Conservation (phyloP, 2,113 vertebrate species). For the Dunckerocampus dactyliophorus region DNA sequence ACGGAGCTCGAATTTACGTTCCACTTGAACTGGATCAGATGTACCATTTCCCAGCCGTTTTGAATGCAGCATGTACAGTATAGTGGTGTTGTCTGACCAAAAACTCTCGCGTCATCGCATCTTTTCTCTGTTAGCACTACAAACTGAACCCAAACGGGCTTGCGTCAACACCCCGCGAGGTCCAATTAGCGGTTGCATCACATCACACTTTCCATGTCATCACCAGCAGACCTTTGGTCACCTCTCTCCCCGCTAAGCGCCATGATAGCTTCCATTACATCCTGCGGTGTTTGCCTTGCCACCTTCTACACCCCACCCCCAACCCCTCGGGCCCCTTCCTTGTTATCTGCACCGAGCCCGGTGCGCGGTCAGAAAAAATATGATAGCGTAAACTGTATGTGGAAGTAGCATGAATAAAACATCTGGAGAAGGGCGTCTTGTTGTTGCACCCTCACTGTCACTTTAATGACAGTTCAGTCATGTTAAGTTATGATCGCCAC, state of each 20-base stretch:
- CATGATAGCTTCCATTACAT: constrained; percentile 66
- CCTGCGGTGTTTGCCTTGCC: constrained; percentile 58
- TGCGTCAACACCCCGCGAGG: neutral
- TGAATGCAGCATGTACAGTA: too few relatives aligned
- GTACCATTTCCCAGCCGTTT: too few relatives aligned
- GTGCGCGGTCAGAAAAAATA: constrained; percentile 51
- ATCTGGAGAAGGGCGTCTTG: constrained; percentile 36
- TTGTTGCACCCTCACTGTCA: neutral
- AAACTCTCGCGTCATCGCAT: neutral
- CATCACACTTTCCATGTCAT: neutral
- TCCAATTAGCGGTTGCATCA: neutral
- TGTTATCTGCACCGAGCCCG: constrained; percentile 69
- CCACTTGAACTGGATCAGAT: too few relatives aligned
- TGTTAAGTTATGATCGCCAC: too few relatives aligned
- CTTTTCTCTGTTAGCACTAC: neutral
- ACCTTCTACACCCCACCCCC: neutral
- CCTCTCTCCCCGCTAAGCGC: constrained; percentile 54
- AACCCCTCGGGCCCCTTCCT: constrained; percentile 53
- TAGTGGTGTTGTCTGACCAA: too few relatives aligned
- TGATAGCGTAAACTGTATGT: constrained; percentile 52
- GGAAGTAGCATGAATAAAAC: constrained; percentile 69
- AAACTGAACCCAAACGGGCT: neutral
- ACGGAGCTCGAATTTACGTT: too few relatives aligned
- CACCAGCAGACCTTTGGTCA: constrained; percentile 37
- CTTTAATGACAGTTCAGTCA: too few relatives aligned